phyloP scores from a whole-genome alignment of 2,113 vertebrate species.

The Cariama cristata region DNA sequence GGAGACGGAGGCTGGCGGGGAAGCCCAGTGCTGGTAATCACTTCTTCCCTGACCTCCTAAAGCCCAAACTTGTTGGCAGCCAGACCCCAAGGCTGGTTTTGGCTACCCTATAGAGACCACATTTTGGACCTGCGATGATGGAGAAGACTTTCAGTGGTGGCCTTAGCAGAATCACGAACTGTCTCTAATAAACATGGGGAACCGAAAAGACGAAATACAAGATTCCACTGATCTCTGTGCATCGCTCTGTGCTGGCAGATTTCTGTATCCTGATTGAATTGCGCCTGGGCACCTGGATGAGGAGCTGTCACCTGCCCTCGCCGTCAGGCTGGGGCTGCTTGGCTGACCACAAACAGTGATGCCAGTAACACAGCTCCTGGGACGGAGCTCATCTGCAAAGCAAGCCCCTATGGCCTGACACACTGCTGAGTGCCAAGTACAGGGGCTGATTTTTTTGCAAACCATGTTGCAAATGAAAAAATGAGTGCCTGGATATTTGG shows the following conservation, averaged over 20 bases:
- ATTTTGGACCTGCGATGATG: background rate
- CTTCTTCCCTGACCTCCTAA: background rate
- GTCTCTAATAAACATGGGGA: background rate
- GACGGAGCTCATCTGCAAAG: background rate
- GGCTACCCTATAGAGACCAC: background rate
- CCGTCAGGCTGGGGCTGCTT: background rate
- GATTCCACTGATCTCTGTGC: background rate
- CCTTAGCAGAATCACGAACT: background rate
- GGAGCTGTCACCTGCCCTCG: fast-evolving
- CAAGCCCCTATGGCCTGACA: background rate
- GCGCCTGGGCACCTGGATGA: background rate
- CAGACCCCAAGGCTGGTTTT: background rate
- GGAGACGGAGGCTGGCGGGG: background rate
- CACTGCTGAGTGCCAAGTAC: background rate
- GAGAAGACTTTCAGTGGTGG: background rate
- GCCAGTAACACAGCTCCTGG: background rate
- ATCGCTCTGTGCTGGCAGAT: background rate
- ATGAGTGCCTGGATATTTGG: background rate
- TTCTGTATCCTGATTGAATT: background rate
- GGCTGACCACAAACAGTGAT: background rate
- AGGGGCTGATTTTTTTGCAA: background rate
- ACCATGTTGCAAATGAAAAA: background rate
- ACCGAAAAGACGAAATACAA: background rate
- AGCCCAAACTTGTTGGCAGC: background rate
- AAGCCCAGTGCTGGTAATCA: background rate